These are phyloP conservation scores for Petaurus breviceps DNA, from an alignment of 2,113 vertebrate genomes.

Conservation along the genomic window DNA sequence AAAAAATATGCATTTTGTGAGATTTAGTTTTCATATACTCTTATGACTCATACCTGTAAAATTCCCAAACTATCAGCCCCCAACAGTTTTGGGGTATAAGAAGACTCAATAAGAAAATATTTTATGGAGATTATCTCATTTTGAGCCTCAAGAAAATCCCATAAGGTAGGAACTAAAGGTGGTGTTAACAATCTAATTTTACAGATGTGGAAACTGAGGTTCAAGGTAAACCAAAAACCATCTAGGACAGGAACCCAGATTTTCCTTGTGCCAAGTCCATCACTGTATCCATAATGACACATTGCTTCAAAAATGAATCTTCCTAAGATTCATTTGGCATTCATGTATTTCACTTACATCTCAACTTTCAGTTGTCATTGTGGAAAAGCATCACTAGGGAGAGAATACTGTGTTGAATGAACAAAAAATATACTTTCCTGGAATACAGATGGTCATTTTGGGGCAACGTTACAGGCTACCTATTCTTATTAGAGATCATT, in stretches of 20 bases:
- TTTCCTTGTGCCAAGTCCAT: background rate
- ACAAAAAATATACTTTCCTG: background rate
- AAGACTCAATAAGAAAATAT: background rate
- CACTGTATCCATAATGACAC: background rate
- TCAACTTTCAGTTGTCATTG: background rate
- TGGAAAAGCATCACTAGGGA: background rate
- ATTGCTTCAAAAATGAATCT: background rate
- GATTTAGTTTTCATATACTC: background rate
- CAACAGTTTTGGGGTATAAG: background rate
- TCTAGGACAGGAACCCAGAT: background rate
- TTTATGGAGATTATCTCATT: too few species aligned
- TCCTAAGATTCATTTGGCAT: background rate
- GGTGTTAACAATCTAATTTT: background rate
- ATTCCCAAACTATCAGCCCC: background rate
- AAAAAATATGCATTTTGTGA: background rate
- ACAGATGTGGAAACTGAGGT: background rate
- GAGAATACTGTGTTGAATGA: background rate
- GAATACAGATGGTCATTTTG: background rate
- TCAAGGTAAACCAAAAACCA: background rate
- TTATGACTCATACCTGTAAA: background rate
- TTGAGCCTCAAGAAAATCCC: background rate
- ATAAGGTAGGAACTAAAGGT: background rate
- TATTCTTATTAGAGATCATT: background rate
- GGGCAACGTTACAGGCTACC: background rate
- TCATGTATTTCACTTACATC: conserved; percentile 12